Evolutionary conservation across 2,888 invertebrate genomes (phyloP), one percentile per base, ranked within the genome.

Genomic region (Erpobdella octoculata): DNA sequence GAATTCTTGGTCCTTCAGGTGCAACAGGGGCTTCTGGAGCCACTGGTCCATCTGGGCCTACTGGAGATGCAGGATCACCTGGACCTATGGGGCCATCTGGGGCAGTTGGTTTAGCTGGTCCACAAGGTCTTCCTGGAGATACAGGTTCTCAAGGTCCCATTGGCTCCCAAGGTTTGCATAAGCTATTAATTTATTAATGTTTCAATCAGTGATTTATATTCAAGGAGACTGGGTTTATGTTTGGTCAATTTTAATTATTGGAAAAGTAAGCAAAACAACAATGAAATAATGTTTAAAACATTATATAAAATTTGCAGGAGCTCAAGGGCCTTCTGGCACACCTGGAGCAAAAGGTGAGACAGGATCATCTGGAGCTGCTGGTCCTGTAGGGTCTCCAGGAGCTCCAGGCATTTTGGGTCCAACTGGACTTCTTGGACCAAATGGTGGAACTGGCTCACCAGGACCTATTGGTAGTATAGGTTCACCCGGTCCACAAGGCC

Each of bases 381-480:
- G 73, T 6, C 36, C 64, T 15, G 37, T 12, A 53, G 74, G 74
- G 36, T 21, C 64, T 0, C 31, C 70, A 4, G 74, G 74, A 21
- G 41, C 70, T 21, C 58, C 61, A 38, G 74, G 74, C 4, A 35
- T 58, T 38, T 21, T 37, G 18, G 74, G 74, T 9, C 41, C 67
- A n/a, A 15, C 59, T 25, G 73, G 74, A n/a, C 21, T 36, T 21
- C 33, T 69, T 25, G 74, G 71, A 33, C 18, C 70, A 6, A 21
- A 12, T 28, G 74, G 73, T 35, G 62, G 48, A 12, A 2, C 62
- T 36, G 73, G 73, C n/a, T n/a, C 64, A 85, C 78, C 28, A 65
- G 74, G 65, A 79, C 80, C 35, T 88, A 46, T 31, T 48, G 69
- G 53, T 18, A 59, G 37, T n/a, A 21, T 35, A 15, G 71, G 62